These are phyloP conservation scores for Frankliniella intonsa DNA, from an alignment of 2,888 invertebrate species.

Conservation along the genomic window DNA sequence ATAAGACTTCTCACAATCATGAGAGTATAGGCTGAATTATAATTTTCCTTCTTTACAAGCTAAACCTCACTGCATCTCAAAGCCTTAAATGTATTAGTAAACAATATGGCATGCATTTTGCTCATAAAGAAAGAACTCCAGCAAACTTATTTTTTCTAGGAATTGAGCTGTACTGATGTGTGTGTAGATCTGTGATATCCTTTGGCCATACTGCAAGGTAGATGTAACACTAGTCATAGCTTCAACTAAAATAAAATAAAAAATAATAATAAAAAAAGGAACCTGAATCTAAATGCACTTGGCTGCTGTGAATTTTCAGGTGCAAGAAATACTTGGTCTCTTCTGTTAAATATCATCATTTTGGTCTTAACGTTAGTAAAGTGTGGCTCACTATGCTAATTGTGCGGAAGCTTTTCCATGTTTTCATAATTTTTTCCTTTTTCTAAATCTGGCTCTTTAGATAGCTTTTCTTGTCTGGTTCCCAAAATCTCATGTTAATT, in stretches of 20 bases:
- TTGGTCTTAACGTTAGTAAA: background rate
- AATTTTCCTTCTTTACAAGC: background rate
- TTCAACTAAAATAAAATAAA: no score
- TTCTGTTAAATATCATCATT: no score
- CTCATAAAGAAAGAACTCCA: background rate
- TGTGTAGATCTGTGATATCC: slow-evolving; percentile 15
- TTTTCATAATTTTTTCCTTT: no score
- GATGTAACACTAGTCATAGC: background rate
- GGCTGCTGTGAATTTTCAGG: no score
- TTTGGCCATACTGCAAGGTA: slow-evolving; percentile 16
- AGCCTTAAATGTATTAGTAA: background rate
- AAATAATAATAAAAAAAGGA: no score
- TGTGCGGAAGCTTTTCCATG: background rate
- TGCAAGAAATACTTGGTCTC: no score
- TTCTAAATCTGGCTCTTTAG: no score
- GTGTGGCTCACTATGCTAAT: background rate
- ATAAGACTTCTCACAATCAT: background rate
- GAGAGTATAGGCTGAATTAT: slow-evolving; percentile 4
- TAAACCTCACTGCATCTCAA: background rate
- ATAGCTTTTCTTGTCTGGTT: no score
- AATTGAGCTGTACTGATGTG: slow-evolving; percentile 15
- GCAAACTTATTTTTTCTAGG: background rate
- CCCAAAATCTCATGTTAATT: no score
- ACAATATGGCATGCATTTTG: background rate
- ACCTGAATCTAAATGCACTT: no score